These are phyloP conservation scores for Aphelinus certus DNA, from an alignment of 1,140 invertebrate species.

Conservation along the genomic window DNA sequence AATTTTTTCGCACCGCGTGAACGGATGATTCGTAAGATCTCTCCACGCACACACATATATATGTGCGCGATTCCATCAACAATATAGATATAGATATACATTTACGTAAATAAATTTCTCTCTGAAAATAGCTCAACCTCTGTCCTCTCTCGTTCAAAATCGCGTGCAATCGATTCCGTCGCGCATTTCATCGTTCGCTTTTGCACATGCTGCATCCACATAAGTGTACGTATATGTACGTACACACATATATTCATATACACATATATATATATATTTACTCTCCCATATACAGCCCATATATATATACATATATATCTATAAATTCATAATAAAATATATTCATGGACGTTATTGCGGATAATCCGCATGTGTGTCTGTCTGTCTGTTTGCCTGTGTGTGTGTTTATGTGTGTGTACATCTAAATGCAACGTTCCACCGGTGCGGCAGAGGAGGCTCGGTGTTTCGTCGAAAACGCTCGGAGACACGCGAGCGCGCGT, in stretches of 20 bases:
- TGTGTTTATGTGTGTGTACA: not conserved
- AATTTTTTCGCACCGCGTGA: too few species aligned
- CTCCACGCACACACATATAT: not conserved
- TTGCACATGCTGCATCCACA: conserved; percentile 20
- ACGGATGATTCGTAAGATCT: too few species aligned
- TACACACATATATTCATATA: not conserved
- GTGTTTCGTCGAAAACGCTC: too few species aligned
- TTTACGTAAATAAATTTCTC: not conserved
- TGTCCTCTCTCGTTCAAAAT: too few species aligned
- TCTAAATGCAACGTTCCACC: conserved; percentile 33
- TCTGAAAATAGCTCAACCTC: too few species aligned
- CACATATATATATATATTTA: not conserved
- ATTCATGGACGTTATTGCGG: conserved; percentile 7
- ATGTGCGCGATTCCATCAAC: not conserved
- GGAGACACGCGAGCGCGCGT: too few species aligned
- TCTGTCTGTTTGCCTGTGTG: not conserved
- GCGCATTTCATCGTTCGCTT: too few species aligned
- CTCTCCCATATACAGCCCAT: not conserved
- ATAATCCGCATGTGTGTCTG: not conserved
- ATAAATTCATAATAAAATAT: conserved; percentile 10
- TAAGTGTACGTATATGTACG: not conserved
- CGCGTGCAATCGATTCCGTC: too few species aligned
- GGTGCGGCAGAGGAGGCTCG: not conserved
- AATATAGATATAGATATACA: not conserved
- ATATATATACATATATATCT: not conserved